Evolutionary conservation across 2,113 vertebrate species (phyloP), one percentile per base, ranked within the genome.

Genomic region (Gobius niger): DNA sequence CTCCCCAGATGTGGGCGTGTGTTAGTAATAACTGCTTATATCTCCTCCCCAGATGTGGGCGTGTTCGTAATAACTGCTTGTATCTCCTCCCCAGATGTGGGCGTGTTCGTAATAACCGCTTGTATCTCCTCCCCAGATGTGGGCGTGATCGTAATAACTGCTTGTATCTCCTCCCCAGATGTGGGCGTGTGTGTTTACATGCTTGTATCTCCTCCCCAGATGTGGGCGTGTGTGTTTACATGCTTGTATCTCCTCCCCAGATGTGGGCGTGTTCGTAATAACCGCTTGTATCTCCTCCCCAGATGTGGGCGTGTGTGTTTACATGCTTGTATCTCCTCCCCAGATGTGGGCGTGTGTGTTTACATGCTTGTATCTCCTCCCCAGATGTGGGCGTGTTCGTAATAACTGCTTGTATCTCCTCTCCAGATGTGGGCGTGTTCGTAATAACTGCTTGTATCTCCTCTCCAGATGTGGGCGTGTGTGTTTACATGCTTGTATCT

Each of bases 181-280:
- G 46, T 34, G 44, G 34, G 24, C 8, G 8, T 6, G 8, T 6
- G 11, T 40, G 1, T 5, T 15, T 60, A 7, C 65, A 10, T 57
- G 0, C 73, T 63, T 64, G 2, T n/a, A n/a, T 3, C 16, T 0
- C 13, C 14, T 0, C 70, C 71, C 3, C 73, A 91, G 87, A 90
- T 97, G 96, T 97, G 96, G 96, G 95, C 96, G 1, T 97, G 96
- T 97, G 96, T 49, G 96, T 46, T 46, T 7, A 9, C 2, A 9
- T 10, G 10, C 5, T 10, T 46, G 2, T 46, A 10, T 6, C 10
- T 15, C 50, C 10, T 15, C 10, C 50, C 6, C 54, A 34, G 11
- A 49, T 49, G 12, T 50, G 14, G 14, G 47, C 15, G 3, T 57
- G n/a, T n/a, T n/a, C n/a, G n/a, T n/a, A n/a, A n/a, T n/a, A n/a